Evolutionary conservation across 2,797 vertebrate species (phyloP), one percentile per base, ranked within the genome.

Genomic region (Scomberomorus guttatus): DNA sequence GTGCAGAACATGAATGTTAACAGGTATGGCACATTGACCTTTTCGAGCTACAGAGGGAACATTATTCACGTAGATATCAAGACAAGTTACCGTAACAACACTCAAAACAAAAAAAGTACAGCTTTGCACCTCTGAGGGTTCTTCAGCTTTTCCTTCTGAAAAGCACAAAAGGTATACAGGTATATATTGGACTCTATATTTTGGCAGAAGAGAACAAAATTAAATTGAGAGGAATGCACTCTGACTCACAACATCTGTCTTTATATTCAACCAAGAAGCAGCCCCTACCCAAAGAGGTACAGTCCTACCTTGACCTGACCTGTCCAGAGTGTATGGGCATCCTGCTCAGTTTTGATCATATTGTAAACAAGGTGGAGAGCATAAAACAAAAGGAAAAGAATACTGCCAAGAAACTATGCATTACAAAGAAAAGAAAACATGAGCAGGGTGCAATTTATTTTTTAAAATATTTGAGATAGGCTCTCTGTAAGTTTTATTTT

Each of bases 11-110:
- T 73, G 62, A 83, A 81, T 58, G 72, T 78, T 83, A 85, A 86
- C 79, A 67, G 62, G 60, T 60, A 70, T 68, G 80, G 79, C 68
- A 79, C 24, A 3, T 55, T 89, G 86, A 91, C 90, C 92, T 92
- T 94, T 91, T 42, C 39, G 0, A 66, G 64, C 56, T n/a, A 56
- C 59, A 54, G 25, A 34, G 39, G 65, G 64, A 78, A 56, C 46
- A 73, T 79, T 80, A 77, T 77, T 87, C 81, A 71, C 12, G 3
- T 44, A 54, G 27, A 34, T 32, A 62, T 62, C 60, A 39, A 6
- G 48, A 29, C 3, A 8, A 42, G 72, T 51, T 54, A 6, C 46
- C 15, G 3, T 51, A 44, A 62, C 46, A 57, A 22, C 51, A 59
- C 52, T 63, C 14, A 32, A 37, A 37, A 74, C 4, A 34, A 50